Evolutionary conservation across 2,888 invertebrate genomes (phyloP), one percentile per base, ranked within the genome.

Genomic region (Noctua fimbriata): DNA sequence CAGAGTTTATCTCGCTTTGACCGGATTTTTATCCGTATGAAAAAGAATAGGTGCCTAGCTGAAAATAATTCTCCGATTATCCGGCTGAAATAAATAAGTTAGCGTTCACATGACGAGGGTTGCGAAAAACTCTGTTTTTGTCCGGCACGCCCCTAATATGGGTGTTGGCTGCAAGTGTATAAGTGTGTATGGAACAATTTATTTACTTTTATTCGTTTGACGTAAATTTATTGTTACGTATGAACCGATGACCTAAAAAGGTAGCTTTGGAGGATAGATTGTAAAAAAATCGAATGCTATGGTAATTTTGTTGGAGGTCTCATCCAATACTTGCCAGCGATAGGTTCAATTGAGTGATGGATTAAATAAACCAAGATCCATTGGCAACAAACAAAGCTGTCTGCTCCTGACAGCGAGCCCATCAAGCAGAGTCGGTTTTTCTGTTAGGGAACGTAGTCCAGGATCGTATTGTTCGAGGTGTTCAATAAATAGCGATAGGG

Each of bases 11-110:
- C 72, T 73, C 60, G 55, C 49, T 74, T 70, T 76, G 72, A 72
- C 85, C 79, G 81, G 83, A 52, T 81, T 87, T 87, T 81, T 87
- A 87, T 83, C 71, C 78, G 60, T 52, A 85, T 65, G 65, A 83
- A 85, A 87, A 84, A 84, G 82, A 81, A 85, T 89, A 82, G 80
- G 81, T 83, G 81, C 76, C 83, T 88, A 78, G 86, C 87, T 84
- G 86, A 83, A 88, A 87, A 87, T 89, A 89, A 89, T 89, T 89
- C 85, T 84, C 80, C 83, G 88, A 89, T 89, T 88, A 89, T 89
- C 83, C 90, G 87, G 81, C 84, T 87, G 87, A 89, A 87, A 89
- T 89, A 89, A 89, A 89, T 89, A 90, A 89, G 89, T 89, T 87
- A 90, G 81, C 87, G 83, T 82, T 83, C 78, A 75, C 78, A 89